Conservation (phyloP, 2,113 vertebrate genomes). For the Chitala chitala region DNA sequence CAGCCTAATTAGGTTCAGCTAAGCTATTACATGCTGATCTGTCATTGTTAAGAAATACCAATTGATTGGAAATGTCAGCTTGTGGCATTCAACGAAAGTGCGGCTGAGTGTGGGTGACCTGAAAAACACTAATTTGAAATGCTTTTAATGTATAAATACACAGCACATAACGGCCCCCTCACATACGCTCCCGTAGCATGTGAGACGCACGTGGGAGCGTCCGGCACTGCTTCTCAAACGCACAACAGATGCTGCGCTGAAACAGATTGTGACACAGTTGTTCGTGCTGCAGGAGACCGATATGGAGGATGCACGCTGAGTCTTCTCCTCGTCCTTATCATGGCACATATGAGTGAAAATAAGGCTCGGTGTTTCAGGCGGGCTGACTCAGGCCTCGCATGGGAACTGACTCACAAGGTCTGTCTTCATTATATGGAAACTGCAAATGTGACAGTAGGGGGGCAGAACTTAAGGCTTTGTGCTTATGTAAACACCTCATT, state of each 20-base stretch:
- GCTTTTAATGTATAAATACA: constrained; percentile 1
- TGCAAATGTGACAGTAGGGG: constrained; percentile 34
- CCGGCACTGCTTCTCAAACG: neutral
- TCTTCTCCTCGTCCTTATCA: neutral
- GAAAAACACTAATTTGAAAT: neutral
- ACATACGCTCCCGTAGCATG: too few relatives aligned
- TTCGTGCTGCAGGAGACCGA: neutral
- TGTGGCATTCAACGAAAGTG: neutral
- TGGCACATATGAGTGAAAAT: neutral
- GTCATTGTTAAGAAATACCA: constrained; percentile 60
- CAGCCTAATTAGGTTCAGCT: constrained; percentile 60
- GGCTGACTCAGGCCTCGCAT: constrained; percentile 48
- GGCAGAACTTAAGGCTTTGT: constrained; percentile 41
- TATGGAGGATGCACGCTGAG: neutral
- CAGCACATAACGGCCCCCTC: neutral
- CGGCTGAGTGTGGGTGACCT: neutral
- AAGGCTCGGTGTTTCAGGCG: neutral
- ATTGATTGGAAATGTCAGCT: constrained; percentile 56
- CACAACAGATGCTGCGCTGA: too few relatives aligned
- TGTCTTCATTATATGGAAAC: constrained; percentile 56
- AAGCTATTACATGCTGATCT: constrained; percentile 59
- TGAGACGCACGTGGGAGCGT: too few relatives aligned
- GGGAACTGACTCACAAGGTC: constrained; percentile 57
- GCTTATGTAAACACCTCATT: constrained; percentile 24
- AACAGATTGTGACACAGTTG: neutral